Conservation (phyloP, 2,888 invertebrate genomes). For the Lydus trimaculatus region DNA sequence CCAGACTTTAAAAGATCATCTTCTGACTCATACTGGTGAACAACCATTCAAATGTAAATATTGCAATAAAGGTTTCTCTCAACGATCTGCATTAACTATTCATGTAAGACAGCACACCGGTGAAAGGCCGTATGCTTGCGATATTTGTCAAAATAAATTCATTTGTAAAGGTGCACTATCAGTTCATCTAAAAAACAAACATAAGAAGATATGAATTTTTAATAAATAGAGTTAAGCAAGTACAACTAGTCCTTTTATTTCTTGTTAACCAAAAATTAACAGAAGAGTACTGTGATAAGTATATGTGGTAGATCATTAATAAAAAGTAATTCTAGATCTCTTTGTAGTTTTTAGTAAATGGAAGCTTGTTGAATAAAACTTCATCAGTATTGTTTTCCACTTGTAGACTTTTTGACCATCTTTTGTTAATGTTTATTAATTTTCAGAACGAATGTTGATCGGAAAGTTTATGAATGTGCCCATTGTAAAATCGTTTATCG, state of each 20-base stretch:
- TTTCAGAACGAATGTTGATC: neutral
- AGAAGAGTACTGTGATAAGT: too few relatives aligned
- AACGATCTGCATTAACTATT: constrained; percentile 41
- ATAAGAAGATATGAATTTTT: neutral
- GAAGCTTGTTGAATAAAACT: too few relatives aligned
- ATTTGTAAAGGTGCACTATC: constrained; percentile 16
- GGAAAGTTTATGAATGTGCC: neutral
- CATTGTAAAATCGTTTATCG: neutral
- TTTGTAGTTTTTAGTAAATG: too few relatives aligned
- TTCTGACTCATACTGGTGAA: constrained; percentile 46
- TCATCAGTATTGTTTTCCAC: too few relatives aligned
- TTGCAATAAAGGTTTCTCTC: constrained; percentile 49
- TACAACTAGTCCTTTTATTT: too few relatives aligned
- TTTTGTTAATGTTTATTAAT: neutral
- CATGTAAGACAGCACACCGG: constrained; percentile 44
- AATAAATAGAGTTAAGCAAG: neutral
- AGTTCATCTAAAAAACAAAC: neutral
- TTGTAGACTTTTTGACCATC: too few relatives aligned
- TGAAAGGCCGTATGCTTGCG: constrained; percentile 33
- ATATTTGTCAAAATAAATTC: constrained; percentile 38
- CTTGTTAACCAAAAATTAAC: too few relatives aligned
- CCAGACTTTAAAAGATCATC: constrained; percentile 45
- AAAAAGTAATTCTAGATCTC: too few relatives aligned
- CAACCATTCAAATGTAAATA: constrained; percentile 30
- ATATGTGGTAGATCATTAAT: too few relatives aligned